Conservation (phyloP, 2,888 invertebrate genomes). For the Venustoraphidia nigricollis region DNA sequence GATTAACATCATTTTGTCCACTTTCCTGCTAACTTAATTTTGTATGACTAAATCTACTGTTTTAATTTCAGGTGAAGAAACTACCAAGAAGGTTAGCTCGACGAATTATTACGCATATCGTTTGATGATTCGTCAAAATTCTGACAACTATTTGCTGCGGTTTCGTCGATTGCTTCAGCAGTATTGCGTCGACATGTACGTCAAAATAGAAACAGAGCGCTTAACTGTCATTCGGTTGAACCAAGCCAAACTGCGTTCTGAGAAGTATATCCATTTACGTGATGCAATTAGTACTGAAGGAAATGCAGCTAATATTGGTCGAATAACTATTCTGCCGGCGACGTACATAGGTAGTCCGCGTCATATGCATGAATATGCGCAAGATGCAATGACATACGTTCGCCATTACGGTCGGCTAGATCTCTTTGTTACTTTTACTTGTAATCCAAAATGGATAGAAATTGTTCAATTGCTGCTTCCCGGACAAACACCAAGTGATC, state of each 20-base stretch:
- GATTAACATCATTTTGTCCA: too few species aligned
- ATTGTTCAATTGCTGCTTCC: conserved; percentile 10
- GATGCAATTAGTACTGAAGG: conserved; percentile 14
- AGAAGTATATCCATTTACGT: conserved; percentile 19
- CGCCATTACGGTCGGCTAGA: conserved; percentile 18
- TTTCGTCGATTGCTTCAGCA: conserved; percentile 19
- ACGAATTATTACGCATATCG: conserved; percentile 16
- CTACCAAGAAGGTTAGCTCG: conserved; percentile 16
- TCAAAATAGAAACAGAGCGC: conserved; percentile 22
- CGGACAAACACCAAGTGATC: conserved; percentile 12
- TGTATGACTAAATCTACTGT: too few species aligned
- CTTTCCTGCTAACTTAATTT: too few species aligned
- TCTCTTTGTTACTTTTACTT: conserved; percentile 11
- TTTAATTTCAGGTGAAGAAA: too few species aligned
- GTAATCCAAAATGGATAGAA: conserved; percentile 17
- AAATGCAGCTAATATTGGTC: conserved; percentile 16
- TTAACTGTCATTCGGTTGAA: conserved; percentile 18
- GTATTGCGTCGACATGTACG: conserved; percentile 23
- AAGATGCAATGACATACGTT: conserved; percentile 19
- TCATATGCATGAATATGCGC: conserved; percentile 16
- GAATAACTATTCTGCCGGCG: conserved; percentile 18
- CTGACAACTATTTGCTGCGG: conserved; percentile 16
- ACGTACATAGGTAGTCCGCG: conserved; percentile 16
- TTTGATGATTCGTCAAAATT: conserved; percentile 16
- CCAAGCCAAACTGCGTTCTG: conserved; percentile 17